Percentiles rank a stretch among this genome's conserved stretches.
phyloP scores from a whole-genome alignment of 2,888 invertebrate species.

The Ferrisia virgata region DNA sequence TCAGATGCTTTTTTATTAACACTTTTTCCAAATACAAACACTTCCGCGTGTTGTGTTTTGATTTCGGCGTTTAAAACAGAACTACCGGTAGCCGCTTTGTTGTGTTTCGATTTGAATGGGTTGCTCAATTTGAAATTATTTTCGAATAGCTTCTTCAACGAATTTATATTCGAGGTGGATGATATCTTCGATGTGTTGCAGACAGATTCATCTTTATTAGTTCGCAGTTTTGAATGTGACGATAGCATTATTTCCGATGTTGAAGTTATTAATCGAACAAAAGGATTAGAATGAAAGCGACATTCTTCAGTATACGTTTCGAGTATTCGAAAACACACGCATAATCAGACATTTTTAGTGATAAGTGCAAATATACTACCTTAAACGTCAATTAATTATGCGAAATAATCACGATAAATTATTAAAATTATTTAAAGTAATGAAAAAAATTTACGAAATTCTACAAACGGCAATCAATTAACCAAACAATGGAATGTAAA shows the following conservation, averaged over 20 bases:
- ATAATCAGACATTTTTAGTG: slow-evolving; percentile 29
- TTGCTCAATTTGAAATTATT: slow-evolving; percentile 38
- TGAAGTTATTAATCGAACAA: not conserved
- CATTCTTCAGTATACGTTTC: slow-evolving; percentile 25
- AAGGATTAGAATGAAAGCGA: not conserved
- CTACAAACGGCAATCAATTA: not conserved
- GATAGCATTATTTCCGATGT: not conserved
- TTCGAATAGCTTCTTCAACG: slow-evolving; percentile 30
- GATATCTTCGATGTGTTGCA: slow-evolving; percentile 27
- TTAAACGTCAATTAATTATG: not conserved
- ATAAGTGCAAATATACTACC: not conserved
- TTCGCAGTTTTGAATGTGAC: not conserved
- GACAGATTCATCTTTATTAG: not conserved
- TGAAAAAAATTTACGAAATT: not conserved
- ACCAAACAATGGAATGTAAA: slow-evolving; percentile 14
- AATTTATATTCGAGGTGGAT: slow-evolving; percentile 4
- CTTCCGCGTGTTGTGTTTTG: not conserved
- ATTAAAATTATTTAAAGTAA: not conserved
- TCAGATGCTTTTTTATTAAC: not conserved
- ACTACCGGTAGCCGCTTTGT: not conserved
- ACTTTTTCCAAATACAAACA: not conserved
- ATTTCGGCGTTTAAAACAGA: not conserved
- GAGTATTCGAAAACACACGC: slow-evolving; percentile 31
- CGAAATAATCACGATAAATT: not conserved
- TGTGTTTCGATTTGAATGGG: slow-evolving; percentile 30